Percentiles rank a stretch among this genome's conserved stretches.
phyloP scores from a whole-genome alignment of 2,888 invertebrate species.

The Oscheius onirici region DNA sequence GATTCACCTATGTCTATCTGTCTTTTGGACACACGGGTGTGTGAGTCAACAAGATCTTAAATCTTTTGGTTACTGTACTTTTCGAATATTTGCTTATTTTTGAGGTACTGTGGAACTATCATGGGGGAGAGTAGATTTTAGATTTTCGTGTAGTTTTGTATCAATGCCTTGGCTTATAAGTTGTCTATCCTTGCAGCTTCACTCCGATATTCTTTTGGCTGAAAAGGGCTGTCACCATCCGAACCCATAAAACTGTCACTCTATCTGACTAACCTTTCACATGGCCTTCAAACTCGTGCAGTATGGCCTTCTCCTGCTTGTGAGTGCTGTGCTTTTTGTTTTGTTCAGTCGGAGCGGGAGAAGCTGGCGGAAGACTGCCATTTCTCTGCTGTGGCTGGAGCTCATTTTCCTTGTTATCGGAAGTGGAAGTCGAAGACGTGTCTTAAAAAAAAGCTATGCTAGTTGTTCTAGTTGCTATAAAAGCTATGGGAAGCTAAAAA shows the following conservation, averaged over 20 bases:
- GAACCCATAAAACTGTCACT: neutral
- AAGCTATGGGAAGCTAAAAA: too few species aligned
- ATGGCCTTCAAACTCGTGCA: conserved; percentile 34
- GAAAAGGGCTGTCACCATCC: too few species aligned
- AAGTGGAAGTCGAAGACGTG: neutral
- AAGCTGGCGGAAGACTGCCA: conserved; percentile 2
- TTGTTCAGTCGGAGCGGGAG: conserved; percentile 4
- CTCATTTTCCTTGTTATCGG: conserved; percentile 26
- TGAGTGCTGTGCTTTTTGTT: neutral
- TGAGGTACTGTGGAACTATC: too few species aligned
- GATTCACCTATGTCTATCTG: neutral
- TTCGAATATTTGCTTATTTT: too few species aligned
- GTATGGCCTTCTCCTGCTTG: conserved; percentile 33
- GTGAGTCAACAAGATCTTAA: too few species aligned
- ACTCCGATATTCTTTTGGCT: too few species aligned
- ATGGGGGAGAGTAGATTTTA: too few species aligned
- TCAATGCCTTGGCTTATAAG: too few species aligned
- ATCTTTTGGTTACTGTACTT: too few species aligned
- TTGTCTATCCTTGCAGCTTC: too few species aligned
- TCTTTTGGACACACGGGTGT: conserved; percentile 32
- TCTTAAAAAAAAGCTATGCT: neutral
- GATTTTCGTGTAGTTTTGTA: too few species aligned
- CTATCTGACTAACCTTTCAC: conserved; percentile 19
- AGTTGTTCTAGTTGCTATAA: too few species aligned
- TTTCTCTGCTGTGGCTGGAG: neutral